A percentile compares a stretch with the other conserved stretches of the same genome.
Evolutionary conservation across 2,797 vertebrate genomes (phyloP).

Genomic region (Delichon dasypus): DNA sequence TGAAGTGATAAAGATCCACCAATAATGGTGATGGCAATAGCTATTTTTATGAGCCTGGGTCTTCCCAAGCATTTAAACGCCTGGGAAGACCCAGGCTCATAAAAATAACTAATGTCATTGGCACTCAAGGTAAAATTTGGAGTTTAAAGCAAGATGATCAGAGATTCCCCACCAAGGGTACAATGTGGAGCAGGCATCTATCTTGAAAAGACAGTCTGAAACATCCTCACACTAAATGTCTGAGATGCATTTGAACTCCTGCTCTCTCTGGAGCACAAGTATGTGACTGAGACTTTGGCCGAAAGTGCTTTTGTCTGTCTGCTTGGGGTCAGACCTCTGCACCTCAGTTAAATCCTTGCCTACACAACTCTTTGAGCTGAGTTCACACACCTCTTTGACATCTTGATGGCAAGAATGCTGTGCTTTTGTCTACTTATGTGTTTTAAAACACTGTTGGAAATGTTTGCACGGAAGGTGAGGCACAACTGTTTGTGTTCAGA

Average conservation of each 20-base stretch:
- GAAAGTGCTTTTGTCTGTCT: neutral
- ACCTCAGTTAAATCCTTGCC: neutral
- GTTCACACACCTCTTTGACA: neutral
- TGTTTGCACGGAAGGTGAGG: neutral
- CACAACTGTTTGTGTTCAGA: neutral
- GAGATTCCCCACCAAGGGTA: neutral
- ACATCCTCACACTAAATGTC: neutral
- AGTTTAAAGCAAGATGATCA: neutral
- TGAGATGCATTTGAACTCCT: neutral
- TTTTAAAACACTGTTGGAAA: neutral
- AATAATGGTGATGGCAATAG: neutral
- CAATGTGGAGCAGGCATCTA: neutral
- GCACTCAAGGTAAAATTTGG: neutral
- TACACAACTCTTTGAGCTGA: neutral
- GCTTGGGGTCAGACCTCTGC: neutral
- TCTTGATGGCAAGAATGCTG: neutral
- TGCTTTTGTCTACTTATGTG: neutral
- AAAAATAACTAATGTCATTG: neutral
- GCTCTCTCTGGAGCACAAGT: neutral
- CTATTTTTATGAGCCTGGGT: neutral
- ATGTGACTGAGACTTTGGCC: neutral
- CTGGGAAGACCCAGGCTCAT: neutral
- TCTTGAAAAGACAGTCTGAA: neutral
- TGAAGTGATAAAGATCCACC: neutral
- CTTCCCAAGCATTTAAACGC: neutral